Base-by-base conservation (phyloP, 2,888 invertebrate genomes). In the Ophion ventricosus region DNA sequence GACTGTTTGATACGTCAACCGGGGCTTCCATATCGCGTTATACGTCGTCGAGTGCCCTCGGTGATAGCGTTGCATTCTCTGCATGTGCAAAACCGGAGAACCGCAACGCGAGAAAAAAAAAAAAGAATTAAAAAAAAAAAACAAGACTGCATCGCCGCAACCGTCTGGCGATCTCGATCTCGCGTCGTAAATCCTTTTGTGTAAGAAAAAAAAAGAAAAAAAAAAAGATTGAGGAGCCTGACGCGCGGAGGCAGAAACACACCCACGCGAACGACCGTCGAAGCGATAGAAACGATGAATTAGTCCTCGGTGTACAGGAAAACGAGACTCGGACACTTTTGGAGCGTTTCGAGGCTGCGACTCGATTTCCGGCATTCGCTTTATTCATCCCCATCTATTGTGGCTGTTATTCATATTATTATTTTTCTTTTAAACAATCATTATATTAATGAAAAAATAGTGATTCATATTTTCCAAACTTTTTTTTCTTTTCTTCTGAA, bases 231-330 rank as follows among this genome's bases (percentile, higher is more conserved):
- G 59, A 25, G 35, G 63, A 20, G 14, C 2, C 23, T 43, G 57
- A 72, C 43, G 57, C 64, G 76, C 63, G 80, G 73, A 83, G 80
- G 80, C 67, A 80, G 73, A 77, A 59, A 66, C 83, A 66, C 83
- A 67, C 83, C 76, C 54, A 80, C 83, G 69, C 29, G 35, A 63
- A 54, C 25, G 35, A 49, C n/a, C 75, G 56, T 57, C 75, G 56
- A n/a, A 26, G 25, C 25, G 67, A 43, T n/a, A 75, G 26, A 43
- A 43, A 63, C 23, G 70, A 78, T 61, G 57, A 78, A 69, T 61
- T 64, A 29, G 75, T n/a, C n/a, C 66, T 64, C 40, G 35, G 29
- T 40, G 17, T 35, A 56, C 29, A 35, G 54, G 63, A 83, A 83
- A 80, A 75, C 56, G 59, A 40, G 64, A 56, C 35, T 43, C 79